phyloP scores from a whole-genome alignment of 1,140 invertebrate species.

The Drosophila fuyamai region DNA sequence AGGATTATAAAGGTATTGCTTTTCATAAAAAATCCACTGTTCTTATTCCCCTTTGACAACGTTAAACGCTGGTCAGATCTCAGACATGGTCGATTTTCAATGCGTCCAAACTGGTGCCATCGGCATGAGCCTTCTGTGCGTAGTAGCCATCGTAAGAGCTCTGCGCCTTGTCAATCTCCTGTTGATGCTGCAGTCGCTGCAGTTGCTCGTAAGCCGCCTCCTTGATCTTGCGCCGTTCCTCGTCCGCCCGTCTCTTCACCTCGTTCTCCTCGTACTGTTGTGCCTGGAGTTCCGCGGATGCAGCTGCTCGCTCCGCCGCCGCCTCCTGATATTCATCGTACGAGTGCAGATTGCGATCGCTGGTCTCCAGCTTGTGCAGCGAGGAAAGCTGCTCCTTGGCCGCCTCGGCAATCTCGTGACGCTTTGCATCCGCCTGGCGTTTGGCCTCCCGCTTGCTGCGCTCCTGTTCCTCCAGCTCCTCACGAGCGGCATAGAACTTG shows the following conservation, averaged over 20 bases:
- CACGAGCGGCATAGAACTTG: conserved; percentile 75
- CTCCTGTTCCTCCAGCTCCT: conserved; percentile 76
- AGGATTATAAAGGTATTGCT: conserved; percentile 60
- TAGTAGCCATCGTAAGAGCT: conserved; percentile 73
- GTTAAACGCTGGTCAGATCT: conserved; percentile 17
- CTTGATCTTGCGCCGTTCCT: conserved; percentile 69
- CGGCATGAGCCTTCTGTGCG: conserved; percentile 62
- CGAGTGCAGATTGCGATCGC: conserved; percentile 63
- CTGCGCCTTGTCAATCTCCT: conserved; percentile 72
- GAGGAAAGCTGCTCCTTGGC: conserved; percentile 73
- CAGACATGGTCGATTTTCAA: conserved; percentile 69
- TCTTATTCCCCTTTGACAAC: neutral
- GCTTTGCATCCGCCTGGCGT: conserved; percentile 68
- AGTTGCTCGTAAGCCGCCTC: conserved; percentile 76
- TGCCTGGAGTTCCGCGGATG: conserved; percentile 69
- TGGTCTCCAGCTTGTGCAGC: conserved; percentile 64
- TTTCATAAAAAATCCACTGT: conserved; percentile 9
- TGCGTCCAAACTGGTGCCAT: conserved; percentile 55
- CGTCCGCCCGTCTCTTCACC: conserved; percentile 57
- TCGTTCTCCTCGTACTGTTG: conserved; percentile 76
- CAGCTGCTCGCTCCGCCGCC: conserved; percentile 68
- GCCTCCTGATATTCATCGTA: conserved; percentile 75
- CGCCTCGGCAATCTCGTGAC: conserved; percentile 73
- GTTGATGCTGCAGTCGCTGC: conserved; percentile 62
- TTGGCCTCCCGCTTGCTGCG: conserved; percentile 68